Conservation (phyloP, 2,113 vertebrate genomes). For the Ammodytes dubius region DNA sequence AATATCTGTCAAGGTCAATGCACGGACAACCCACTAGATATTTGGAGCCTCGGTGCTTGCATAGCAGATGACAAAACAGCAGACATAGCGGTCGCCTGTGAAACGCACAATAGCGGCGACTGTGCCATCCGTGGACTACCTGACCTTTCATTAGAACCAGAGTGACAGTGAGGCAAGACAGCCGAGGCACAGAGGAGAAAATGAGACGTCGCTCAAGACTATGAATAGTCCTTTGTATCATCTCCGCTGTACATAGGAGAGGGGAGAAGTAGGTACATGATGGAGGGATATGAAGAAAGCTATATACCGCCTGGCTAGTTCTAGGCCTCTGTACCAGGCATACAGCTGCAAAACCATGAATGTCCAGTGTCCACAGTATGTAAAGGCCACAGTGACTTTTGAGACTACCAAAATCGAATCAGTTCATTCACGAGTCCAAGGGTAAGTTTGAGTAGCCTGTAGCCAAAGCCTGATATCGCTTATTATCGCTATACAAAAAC, state of each 20-base stretch:
- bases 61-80: conserved; percentile 59
- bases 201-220: conserved; percentile 68
- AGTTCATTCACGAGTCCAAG: too few species aligned
- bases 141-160: conserved; percentile 75
- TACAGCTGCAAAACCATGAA: too few species aligned
- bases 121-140: conserved; percentile 60
- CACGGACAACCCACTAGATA: conserved; percentile 50
- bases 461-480: background rate
- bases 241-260: conserved; percentile 34
- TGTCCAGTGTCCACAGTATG: too few species aligned
- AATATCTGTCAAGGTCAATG: conserved; percentile 63
- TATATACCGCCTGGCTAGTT: too few species aligned
- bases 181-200: conserved; percentile 69
- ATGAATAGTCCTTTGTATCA: conserved; percentile 79
- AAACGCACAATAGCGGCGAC: conserved; percentile 68
- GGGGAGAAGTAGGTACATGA: conserved; percentile 7
- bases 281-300: background rate
- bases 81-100: conserved; percentile 18
- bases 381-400: too few species aligned
- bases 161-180: conserved; percentile 75
- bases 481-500: background rate
- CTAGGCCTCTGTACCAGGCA: too few species aligned
- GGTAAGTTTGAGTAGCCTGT: background rate
- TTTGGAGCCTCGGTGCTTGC: conserved; percentile 38
- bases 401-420: too few species aligned